Evolutionary conservation across 2,797 vertebrate species (phyloP).

Genomic region (Clarias platycephalus): DNA sequence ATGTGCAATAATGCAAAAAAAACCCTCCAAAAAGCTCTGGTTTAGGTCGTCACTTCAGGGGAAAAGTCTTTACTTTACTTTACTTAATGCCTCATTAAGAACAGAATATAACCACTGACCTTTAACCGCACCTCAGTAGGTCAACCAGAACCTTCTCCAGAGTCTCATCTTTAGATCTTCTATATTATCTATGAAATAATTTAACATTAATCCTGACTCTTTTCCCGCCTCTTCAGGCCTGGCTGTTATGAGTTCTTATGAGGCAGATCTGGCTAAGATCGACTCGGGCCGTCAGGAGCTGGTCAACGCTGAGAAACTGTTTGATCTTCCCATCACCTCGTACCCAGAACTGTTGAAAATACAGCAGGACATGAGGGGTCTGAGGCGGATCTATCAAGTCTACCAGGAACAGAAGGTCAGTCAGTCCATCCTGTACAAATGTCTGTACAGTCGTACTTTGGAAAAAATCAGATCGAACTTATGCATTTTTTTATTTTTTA

Average conservation of each 20-base stretch:
- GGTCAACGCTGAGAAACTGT: conserved; percentile 85
- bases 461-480: background rate
- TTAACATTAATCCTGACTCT: background rate
- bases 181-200: background rate
- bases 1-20: too few species aligned
- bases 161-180: background rate
- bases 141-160: background rate
- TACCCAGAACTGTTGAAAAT: conserved; percentile 80
- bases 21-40: too few species aligned
- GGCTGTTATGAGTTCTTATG: conserved; percentile 75
- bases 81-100: too few species aligned
- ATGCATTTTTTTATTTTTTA: too few species aligned
- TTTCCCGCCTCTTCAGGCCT: conserved; percentile 71
- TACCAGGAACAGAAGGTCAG: conserved; percentile 81
- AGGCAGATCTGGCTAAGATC: conserved; percentile 77
- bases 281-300: conserved; percentile 77
- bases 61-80: too few species aligned
- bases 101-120: too few species aligned
- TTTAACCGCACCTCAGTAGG: too few species aligned
- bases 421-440: background rate
- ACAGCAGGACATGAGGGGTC: conserved; percentile 83
- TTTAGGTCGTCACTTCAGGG: too few species aligned
- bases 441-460: background rate
- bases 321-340: conserved; percentile 80
- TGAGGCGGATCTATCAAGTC: conserved; percentile 83